A percentile compares a stretch with the other conserved stretches of the same genome.
Evolutionary conservation across 1,140 invertebrate species (phyloP).

Genomic region (Bombus sylvicola): DNA sequence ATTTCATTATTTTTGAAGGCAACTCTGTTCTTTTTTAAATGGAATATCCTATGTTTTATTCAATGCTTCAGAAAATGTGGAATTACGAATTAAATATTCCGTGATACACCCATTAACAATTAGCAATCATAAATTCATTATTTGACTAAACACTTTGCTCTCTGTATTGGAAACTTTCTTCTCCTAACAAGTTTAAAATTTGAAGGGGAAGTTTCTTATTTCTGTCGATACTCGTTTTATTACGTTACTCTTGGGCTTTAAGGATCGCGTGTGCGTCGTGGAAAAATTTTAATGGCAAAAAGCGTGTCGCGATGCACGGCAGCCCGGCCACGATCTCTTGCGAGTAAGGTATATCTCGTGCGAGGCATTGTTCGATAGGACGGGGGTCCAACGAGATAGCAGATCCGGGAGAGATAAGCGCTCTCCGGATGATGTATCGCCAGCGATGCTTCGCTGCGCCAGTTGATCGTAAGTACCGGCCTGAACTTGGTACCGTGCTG

Average conservation of each 20-base stretch:
- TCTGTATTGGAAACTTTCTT: too few relatives aligned
- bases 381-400: constrained; percentile 60
- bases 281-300: constrained; percentile 51
- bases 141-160: too few relatives aligned
- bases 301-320: constrained; percentile 17
- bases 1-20: too few relatives aligned
- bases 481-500: constrained; percentile 44
- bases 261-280: not conserved
- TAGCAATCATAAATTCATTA: too few relatives aligned
- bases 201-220: not conserved
- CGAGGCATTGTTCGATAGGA: constrained; percentile 67
- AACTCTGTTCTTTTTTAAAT: too few relatives aligned
- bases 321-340: constrained; percentile 32
- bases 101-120: too few relatives aligned
- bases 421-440: constrained; percentile 74
- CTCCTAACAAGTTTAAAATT: too few relatives aligned
- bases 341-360: constrained; percentile 37
- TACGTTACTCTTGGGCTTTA: not conserved
- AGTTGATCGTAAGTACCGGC: constrained; percentile 67
- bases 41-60: too few relatives aligned
- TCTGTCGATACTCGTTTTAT: not conserved
- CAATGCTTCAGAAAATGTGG: too few relatives aligned
- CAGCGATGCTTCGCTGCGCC: constrained; percentile 69
- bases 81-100: too few relatives aligned
- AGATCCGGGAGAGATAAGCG: constrained; percentile 71